Conservation (phyloP, 2,113 vertebrate genomes). For the Tauraco erythrolophus region DNA sequence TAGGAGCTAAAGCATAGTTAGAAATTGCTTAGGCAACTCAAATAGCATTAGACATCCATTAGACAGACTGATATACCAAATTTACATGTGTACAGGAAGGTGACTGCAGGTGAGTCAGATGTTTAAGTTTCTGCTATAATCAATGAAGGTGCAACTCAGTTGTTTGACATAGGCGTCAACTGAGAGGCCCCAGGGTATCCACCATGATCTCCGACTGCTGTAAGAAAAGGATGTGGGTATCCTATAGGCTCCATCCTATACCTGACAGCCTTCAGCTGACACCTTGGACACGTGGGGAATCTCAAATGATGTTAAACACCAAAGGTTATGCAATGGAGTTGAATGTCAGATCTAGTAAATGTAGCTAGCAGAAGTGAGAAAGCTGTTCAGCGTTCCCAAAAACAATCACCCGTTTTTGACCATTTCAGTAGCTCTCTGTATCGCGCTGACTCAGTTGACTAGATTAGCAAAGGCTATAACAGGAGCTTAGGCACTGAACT, state of each 20-base stretch:
- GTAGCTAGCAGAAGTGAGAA: not conserved
- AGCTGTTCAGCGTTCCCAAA: not conserved
- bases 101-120: not conserved
- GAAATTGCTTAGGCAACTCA: not conserved
- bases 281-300: not conserved
- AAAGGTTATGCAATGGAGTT: not conserved
- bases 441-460: not conserved
- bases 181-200: not conserved
- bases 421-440: not conserved
- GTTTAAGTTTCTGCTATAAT: not conserved
- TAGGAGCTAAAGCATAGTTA: not conserved
- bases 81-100: not conserved
- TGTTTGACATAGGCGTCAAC: accelerated
- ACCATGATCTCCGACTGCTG: accelerated
- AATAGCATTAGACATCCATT: not conserved
- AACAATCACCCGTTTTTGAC: not conserved
- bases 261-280: not conserved
- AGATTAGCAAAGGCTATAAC: not conserved
- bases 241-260: not conserved
- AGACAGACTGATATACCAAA: not conserved
- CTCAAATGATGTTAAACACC: not conserved
- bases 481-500: not conserved
- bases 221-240: not conserved
- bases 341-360: not conserved
- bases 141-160: not conserved